Evolutionary conservation across 2,797 vertebrate species (phyloP), one percentile per base, ranked within the genome.

Genomic region (Poeciliopsis paucimaculata): DNA sequence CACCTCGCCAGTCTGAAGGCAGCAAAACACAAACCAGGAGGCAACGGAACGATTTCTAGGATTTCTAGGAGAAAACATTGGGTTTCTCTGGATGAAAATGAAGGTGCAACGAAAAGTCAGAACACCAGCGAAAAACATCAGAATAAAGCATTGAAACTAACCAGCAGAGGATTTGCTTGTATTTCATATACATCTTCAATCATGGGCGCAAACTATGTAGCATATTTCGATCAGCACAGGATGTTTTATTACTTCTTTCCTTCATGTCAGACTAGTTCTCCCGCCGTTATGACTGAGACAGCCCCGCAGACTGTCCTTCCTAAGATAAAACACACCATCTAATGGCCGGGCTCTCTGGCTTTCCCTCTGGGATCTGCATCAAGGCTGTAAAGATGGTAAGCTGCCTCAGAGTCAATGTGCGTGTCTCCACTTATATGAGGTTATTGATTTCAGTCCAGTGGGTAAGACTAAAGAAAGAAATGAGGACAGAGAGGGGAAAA

Each of bases 361-460:
- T 43, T 55, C 66, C 82, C 79, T 81, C 34, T 0, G 83, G 90
- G 89, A 79, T 20, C 75, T 3, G 28, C 78, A 81, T 68, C 6
- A 23, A 85, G 75, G 77, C 73, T 70, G 53, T 26, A 49, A 13
- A 77, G 74, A 79, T 20, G 73, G 71, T 57, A 75, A 28, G 53
- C 83, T 77, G 86, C 80, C 82, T 84, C 82, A 15, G 5, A 88
- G 85, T 84, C 75, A 57, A 64, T 75, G 87, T 49, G 80, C 75
- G 71, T 31, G 49, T 83, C 82, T 88, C 82, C 83, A 79, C 79
- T 84, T 72, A 77, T 86, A 89, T 60, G 78, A 88, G 83, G 82
- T 87, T 93, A 95, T 93, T 89, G 93, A 93, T 91, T 89, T 90
- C 18, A n/a, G 86, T 80, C 84, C 51, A 76, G 77, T 34, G 47